A percentile compares a stretch with the other conserved stretches of the same genome.
Evolutionary conservation across 92 coral and sea anemone species (phyloP).

Genomic region (Epizoanthus stellaris): DNA sequence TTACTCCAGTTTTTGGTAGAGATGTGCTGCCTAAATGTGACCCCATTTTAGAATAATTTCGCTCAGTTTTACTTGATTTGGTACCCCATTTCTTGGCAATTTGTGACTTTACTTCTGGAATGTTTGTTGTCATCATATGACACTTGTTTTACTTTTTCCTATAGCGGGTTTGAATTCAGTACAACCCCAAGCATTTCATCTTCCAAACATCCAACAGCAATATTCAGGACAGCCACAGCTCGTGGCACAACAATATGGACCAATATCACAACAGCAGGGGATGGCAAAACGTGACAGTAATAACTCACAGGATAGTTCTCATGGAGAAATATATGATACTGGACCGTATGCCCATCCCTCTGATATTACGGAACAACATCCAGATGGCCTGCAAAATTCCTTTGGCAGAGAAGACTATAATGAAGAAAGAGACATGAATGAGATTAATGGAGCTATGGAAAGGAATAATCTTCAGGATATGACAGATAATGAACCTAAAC

Average conservation of each 20-base stretch:
- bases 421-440: conserved; percentile 13
- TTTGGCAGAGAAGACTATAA: not conserved
- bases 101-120: too few relatives aligned
- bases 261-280: not conserved
- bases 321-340: conserved; percentile 31
- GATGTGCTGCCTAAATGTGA: too few relatives aligned
- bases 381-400: not conserved
- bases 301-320: conserved; percentile 45
- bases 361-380: not conserved
- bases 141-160: not conserved
- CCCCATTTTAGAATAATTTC: too few relatives aligned
- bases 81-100: too few relatives aligned
- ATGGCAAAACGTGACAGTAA: conserved; percentile 33
- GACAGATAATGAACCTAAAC: conserved; percentile 45
- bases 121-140: not conserved
- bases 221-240: conserved; percentile 51
- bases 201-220: conserved; percentile 66
- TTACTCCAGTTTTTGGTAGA: too few relatives aligned
- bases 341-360: conserved; percentile 4
- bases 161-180: conserved; percentile 86
- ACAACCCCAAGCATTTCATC: conserved; percentile 64
- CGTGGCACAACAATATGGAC: conserved; percentile 41
- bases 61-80: too few relatives aligned
- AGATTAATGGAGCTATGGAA: conserved; percentile 34
- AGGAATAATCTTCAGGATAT: conserved; percentile 25